Base-by-base conservation (phyloP, 2,113 vertebrate species). In the Polyodon spathula region DNA sequence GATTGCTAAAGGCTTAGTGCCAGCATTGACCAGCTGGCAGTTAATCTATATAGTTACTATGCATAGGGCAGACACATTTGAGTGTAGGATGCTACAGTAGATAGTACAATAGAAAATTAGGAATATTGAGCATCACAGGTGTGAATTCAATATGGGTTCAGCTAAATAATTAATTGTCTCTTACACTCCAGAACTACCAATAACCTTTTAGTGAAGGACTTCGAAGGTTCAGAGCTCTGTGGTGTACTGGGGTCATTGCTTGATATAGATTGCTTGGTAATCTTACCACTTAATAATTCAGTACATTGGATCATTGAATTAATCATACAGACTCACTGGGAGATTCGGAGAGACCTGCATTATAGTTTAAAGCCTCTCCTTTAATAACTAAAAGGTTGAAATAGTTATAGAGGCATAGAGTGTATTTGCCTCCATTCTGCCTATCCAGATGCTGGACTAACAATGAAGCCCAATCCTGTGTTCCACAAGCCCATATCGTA, bases 401-500 rank as follows among this genome's bases (percentile, higher is more conserved):
- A 58, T 37, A 52, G 9, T 38, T 56, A 71, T 55, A 63, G 64
- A 68, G 74, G 59, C 54, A 44, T 12, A 52, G 16, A 60, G 37
- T 27, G 37, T 38, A n/a, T 39, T n/a, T 10, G 44, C 38, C 9
- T 12, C 39, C 15, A 52, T 62, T 12, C 44, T 57, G 60, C 53
- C 10, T 38, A n/a, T 40, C 37, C 15, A 43, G 14, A 39, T 55
- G 50, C 57, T 48, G 54, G 27, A 61, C 54, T 54, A 54, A 16
- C 6, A 37, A 15, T 17, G 11, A 27, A 55, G 16, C 55, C 37
- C 15, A 41, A 57, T 53, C 81, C 83, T 83, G 76, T 75, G 74
- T 72, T 78, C 67, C 65, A 63, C 67, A 40, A 62, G 67, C 75
- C 76, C 63, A 72, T 79, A 72, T 84, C 80, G 76, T 68, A 60